Percentiles rank a stretch among this genome's conserved stretches.
Evolutionary conservation across 2,113 vertebrate species (phyloP).

Genomic region (Bos javanicus): DNA sequence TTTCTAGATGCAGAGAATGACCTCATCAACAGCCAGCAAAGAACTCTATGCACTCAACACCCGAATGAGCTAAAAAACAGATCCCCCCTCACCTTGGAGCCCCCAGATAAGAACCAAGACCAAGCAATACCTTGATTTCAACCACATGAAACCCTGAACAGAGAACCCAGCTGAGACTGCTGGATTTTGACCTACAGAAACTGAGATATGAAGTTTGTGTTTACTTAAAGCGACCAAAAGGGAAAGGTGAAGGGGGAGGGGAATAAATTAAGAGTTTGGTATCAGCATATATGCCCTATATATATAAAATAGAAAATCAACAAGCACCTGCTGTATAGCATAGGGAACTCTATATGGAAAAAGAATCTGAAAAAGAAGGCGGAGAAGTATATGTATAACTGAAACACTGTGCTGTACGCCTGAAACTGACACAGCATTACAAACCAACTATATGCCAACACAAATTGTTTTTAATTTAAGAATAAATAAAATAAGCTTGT

Average conservation of each 20-base stretch:
- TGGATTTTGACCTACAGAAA: not conserved
- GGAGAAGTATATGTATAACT: not conserved
- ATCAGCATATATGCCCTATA: not conserved
- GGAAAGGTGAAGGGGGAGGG: not conserved
- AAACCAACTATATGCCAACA: not conserved
- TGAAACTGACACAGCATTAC: not conserved
- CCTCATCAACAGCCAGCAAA: not conserved
- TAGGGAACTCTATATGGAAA: not conserved
- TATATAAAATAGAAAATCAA: not conserved
- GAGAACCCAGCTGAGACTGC: not conserved
- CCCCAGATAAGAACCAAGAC: not conserved
- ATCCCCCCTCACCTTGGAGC: fast-evolving
- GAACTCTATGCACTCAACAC: not conserved
- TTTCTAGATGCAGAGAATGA: not conserved
- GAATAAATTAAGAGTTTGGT: not conserved
- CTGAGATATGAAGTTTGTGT: not conserved
- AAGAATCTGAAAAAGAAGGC: not conserved
- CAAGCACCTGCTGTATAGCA: not conserved
- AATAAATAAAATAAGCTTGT: not conserved
- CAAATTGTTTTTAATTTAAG: not conserved
- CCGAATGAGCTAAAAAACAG: not conserved
- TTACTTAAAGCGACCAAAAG: not conserved
- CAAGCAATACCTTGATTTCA: not conserved
- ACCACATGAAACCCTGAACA: not conserved
- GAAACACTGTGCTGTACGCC: not conserved